Base-by-base conservation (phyloP, 2,113 vertebrate genomes). In the Prochilodus magdalenae region DNA sequence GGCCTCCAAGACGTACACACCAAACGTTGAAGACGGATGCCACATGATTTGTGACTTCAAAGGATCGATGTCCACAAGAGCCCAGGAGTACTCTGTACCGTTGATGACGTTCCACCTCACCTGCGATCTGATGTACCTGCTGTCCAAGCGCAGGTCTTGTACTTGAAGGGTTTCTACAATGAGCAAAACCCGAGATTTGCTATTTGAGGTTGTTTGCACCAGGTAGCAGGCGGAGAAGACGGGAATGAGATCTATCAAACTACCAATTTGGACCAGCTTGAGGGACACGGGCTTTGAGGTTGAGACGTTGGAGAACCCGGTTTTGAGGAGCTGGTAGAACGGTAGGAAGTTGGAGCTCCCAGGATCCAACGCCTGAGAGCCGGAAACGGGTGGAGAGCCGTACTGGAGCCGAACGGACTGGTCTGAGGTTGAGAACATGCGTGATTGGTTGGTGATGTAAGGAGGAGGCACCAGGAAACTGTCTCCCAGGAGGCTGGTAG, bases 1-100 rank as follows among this genome's bases (percentile, higher is more conserved):
- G 6, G 0, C 0, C 0, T 2, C 4, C 82, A 75, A 0, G 5
- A 73, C 59, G n/a, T 94, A 94, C 40, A 93, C 91, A 0, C 76
- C 90, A 79, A 94, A 93, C 4, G 11, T 85, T 20, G 86, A 76
- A 4, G 27, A 65, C 0, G 1, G 15, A 78, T 94, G 93, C 93
- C 93, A 94, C 67, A 94, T 44, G 20, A 90, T 2, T 3, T 63
- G 1, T 5, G 70, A 36, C 70, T 2, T 8, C 0, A 0, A 0
- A 8, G 0, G 0, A 0, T 0, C 0, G 2, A 91, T 8, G 0
- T 0, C 0, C 0, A 86, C 3, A 0, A 0, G 0, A 0, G 47
- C 53, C 0, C 83, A 91, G 22, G 86, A 76, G 16, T 87, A 92
- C 0, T 22, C 0, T 0, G 90, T 88, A 1, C 63, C 85, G 5